Percentiles rank a stretch among this genome's conserved stretches.
These are phyloP conservation scores for Selene dorsalis DNA, from an alignment of 2,797 vertebrate species.

Conservation along the genomic window DNA sequence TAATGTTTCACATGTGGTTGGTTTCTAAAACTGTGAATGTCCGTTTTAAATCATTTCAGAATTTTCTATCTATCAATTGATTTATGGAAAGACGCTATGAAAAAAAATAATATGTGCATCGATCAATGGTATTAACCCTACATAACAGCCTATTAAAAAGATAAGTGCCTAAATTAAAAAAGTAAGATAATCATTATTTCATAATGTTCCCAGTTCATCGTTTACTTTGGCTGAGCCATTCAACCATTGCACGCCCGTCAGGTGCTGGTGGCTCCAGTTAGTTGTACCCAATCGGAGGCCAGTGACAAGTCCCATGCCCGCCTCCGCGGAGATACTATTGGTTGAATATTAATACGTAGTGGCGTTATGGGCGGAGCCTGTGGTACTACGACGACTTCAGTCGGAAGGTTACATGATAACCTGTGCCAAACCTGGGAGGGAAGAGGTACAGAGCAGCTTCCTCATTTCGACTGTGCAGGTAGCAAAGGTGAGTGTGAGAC, in stretches of 20 bases:
- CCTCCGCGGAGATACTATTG: conserved; percentile 45
- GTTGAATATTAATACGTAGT: neutral
- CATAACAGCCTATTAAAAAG: neutral
- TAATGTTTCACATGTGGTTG: neutral
- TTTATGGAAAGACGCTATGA: rapidly evolving
- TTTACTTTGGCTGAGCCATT: neutral
- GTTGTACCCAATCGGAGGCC: conserved; percentile 65
- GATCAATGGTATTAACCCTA: neutral
- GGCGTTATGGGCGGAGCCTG: conserved; percentile 64
- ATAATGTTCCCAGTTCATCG: neutral
- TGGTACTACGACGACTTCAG: rapidly evolving
- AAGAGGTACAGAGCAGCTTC: neutral
- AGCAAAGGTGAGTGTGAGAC: conserved; percentile 47
- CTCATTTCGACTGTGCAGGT: rapidly evolving
- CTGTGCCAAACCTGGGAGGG: conserved; percentile 26
- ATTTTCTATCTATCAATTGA: neutral
- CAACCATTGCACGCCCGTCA: conserved; percentile 15
- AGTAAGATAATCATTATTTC: neutral
- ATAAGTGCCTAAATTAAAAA: too few species aligned
- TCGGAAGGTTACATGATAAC: neutral
- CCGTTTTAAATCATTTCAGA: too few species aligned
- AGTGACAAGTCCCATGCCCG: neutral
- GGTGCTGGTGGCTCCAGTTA: conserved; percentile 73
- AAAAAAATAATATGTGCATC: too few species aligned
- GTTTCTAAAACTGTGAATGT: neutral